Evolutionary conservation across 2,888 invertebrate species (phyloP).

Genomic region (Drosophila testacea): DNA sequence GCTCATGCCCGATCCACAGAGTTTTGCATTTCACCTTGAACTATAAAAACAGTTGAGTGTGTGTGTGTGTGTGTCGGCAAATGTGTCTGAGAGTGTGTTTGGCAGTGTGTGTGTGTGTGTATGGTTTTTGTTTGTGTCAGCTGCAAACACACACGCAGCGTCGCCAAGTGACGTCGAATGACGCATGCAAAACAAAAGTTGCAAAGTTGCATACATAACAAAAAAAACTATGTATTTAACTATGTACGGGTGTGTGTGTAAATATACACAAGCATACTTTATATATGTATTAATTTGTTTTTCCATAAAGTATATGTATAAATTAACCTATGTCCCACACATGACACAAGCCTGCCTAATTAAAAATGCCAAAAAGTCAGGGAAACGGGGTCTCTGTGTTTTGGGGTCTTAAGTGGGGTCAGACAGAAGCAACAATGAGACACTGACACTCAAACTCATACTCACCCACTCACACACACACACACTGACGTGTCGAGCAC

Average conservation of each 20-base stretch:
- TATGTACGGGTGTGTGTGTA: conserved; percentile 8
- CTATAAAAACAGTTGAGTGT: conserved; percentile 64
- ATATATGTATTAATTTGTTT: not conserved
- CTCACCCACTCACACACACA: not conserved
- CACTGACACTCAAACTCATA: conserved; percentile 22
- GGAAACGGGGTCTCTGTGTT: conserved; percentile 32
- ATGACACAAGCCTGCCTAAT: conserved; percentile 69
- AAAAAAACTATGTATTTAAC: conserved; percentile 22
- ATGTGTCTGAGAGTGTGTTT: conserved; percentile 13
- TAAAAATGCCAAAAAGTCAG: conserved; percentile 81
- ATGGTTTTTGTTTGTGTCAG: conserved; percentile 24
- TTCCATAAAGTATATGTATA: conserved; percentile 3
- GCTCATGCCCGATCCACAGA: conserved; percentile 51
- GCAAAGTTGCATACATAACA: conserved; percentile 44
- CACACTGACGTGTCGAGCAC: conserved; percentile 1
- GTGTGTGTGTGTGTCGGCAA: conserved; percentile 3
- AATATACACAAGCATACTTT: not conserved
- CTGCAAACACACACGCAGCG: conserved; percentile 24
- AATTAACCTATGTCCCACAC: conserved; percentile 46
- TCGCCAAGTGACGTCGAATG: conserved; percentile 63
- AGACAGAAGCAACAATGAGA: conserved; percentile 53
- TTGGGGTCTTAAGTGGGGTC: conserved; percentile 49
- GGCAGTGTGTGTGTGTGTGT: conserved; percentile 15
- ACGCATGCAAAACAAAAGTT: conserved; percentile 64
- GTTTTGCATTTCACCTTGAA: conserved; percentile 81